phyloP scores from a whole-genome alignment of 2,797 vertebrate species.

The Helostoma temminkii region DNA sequence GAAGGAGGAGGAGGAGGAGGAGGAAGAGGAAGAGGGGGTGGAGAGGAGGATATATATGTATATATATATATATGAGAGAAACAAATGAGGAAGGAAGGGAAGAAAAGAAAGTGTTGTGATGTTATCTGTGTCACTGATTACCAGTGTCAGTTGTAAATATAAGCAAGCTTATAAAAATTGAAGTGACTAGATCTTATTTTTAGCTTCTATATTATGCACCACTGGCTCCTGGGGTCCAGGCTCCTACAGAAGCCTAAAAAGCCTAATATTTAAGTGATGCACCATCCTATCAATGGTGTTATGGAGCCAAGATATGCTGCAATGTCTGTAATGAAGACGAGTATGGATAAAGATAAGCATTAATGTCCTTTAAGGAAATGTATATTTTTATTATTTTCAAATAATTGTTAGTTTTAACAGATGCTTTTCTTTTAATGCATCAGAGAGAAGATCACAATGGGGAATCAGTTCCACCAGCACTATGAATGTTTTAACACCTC shows the following conservation, averaged over 20 bases:
- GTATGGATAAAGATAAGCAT: neutral
- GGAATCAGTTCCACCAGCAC: neutral
- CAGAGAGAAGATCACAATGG: neutral
- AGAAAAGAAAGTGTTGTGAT: no score
- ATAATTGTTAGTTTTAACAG: no score
- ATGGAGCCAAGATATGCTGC: neutral
- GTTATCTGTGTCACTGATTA: no score
- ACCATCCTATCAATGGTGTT: neutral
- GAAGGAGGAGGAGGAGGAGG: no score
- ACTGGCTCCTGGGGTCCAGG: neutral
- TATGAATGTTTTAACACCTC: conserved; percentile 23
- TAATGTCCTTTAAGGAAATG: no score
- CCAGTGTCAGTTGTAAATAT: no score
- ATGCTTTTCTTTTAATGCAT: neutral
- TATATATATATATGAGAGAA: no score
- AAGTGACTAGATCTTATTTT: neutral
- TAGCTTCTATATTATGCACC: neutral
- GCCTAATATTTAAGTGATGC: neutral
- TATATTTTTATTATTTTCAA: neutral
- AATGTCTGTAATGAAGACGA: neutral
- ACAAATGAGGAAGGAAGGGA: no score
- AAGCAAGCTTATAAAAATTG: no score
- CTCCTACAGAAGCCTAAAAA: neutral
- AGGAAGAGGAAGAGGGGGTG: no score
- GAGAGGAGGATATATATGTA: no score